phyloP scores from a whole-genome alignment of 2,797 vertebrate genomes.

The Anabacerthia variegaticeps region DNA sequence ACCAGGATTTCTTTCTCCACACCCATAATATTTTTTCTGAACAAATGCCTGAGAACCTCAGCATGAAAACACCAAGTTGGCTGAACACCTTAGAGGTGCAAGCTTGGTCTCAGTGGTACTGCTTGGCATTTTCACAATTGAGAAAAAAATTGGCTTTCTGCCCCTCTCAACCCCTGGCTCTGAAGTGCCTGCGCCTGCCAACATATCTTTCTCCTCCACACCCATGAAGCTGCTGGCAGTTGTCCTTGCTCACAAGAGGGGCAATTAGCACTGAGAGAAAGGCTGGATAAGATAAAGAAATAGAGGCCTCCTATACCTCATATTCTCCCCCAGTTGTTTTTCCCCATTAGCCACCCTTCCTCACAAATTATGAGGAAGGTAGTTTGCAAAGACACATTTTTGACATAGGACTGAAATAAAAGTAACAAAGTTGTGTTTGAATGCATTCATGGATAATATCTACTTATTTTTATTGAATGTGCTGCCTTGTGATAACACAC shows the following conservation, averaged over 20 bases:
- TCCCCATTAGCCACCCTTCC: neutral
- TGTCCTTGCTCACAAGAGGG: neutral
- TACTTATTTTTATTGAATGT: neutral
- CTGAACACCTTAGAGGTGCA: accelerated
- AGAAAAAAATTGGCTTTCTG: neutral
- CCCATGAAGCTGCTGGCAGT: neutral
- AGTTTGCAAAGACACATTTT: neutral
- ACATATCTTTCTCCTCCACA: neutral
- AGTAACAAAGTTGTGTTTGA: neutral
- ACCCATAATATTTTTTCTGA: neutral
- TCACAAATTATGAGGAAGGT: neutral
- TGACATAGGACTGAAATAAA: neutral
- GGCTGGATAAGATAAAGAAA: neutral
- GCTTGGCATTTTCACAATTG: neutral
- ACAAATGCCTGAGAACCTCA: neutral
- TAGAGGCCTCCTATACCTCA: neutral
- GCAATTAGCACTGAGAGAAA: neutral
- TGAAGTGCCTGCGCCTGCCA: neutral
- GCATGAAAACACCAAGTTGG: neutral
- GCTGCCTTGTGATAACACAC: neutral
- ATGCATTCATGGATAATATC: neutral
- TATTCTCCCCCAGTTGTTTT: neutral
- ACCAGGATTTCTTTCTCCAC: neutral
- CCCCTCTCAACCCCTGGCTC: neutral
- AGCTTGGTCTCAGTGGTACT: neutral